Conservation (phyloP, 2,888 invertebrate genomes). For the Pristionchus fissidentatus region DNA sequence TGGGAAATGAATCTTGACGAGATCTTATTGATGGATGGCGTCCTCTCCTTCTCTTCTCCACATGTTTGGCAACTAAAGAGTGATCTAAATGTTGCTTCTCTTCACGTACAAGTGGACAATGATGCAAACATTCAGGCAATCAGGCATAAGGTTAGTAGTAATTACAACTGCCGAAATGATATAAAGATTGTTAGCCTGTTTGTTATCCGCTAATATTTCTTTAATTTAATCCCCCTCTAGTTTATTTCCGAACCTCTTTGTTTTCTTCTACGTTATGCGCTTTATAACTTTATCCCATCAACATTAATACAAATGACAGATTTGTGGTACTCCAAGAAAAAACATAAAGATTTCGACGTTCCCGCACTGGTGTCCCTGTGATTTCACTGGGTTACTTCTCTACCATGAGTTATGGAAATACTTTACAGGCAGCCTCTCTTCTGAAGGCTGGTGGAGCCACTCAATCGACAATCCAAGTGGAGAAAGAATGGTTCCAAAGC, state of each 20-base stretch:
- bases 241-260: too few relatives aligned
- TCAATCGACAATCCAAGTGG: constrained; percentile 78
- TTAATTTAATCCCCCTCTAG: too few relatives aligned
- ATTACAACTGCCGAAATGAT: background rate
- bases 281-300: too few relatives aligned
- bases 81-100: constrained; percentile 76
- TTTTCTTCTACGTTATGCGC: too few relatives aligned
- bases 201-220: too few relatives aligned
- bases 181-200: too few relatives aligned
- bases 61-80: constrained; percentile 79
- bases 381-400: too few relatives aligned
- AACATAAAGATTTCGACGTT: too few relatives aligned
- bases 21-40: constrained; percentile 76
- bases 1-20: constrained; percentile 63
- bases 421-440: constrained; percentile 59
- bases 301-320: background rate
- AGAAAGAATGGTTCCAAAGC: constrained; percentile 77
- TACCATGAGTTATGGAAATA: background rate
- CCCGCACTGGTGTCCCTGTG: too few relatives aligned
- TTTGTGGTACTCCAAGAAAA: too few relatives aligned
- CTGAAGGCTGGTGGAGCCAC: constrained; percentile 74
- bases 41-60: constrained; percentile 78
- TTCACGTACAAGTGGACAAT: constrained; percentile 77
- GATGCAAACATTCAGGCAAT: constrained; percentile 71
- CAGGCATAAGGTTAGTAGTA: constrained; percentile 67